Evolutionary conservation across 2,113 vertebrate species (phyloP).

Genomic region (Neotragus moschatus): DNA sequence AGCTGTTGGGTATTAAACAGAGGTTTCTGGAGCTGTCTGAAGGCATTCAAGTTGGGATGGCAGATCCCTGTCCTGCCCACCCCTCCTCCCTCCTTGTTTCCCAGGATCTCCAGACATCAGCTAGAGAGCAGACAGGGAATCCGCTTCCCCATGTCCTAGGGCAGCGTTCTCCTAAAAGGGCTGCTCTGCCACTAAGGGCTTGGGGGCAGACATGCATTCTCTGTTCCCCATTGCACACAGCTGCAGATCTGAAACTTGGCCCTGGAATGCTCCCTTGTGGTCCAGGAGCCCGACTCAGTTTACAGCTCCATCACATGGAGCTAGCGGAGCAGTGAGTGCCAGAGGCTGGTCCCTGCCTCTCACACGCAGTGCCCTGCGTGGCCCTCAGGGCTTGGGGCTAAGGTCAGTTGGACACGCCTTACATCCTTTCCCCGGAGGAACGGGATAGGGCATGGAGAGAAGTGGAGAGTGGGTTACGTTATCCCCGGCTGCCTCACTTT

Average conservation of each 20-base stretch:
- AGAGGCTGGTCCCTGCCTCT: not conserved
- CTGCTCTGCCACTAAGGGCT: not conserved
- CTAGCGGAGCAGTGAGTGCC: accelerated
- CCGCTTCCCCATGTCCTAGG: accelerated
- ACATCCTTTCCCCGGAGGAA: accelerated
- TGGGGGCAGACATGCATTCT: too few species aligned
- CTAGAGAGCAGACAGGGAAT: too few species aligned
- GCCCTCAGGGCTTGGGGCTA: not conserved
- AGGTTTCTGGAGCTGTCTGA: not conserved
- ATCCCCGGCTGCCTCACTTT: not conserved
- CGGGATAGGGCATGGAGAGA: not conserved
- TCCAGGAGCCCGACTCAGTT: not conserved
- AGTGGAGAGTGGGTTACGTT: accelerated
- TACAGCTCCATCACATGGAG: accelerated
- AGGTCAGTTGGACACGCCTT: accelerated
- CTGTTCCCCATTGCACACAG: not conserved
- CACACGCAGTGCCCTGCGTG: accelerated
- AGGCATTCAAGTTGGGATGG: too few species aligned
- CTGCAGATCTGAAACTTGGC: not conserved
- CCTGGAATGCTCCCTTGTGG: not conserved
- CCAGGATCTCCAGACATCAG: not conserved
- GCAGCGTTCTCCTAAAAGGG: not conserved
- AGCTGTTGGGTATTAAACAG: accelerated
- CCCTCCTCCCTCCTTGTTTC: not conserved
- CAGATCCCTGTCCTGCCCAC: accelerated